A percentile compares a stretch with the other conserved stretches of the same genome.
phyloP scores from a whole-genome alignment of 2,888 invertebrate species.

The Drosophila silvestris region DNA sequence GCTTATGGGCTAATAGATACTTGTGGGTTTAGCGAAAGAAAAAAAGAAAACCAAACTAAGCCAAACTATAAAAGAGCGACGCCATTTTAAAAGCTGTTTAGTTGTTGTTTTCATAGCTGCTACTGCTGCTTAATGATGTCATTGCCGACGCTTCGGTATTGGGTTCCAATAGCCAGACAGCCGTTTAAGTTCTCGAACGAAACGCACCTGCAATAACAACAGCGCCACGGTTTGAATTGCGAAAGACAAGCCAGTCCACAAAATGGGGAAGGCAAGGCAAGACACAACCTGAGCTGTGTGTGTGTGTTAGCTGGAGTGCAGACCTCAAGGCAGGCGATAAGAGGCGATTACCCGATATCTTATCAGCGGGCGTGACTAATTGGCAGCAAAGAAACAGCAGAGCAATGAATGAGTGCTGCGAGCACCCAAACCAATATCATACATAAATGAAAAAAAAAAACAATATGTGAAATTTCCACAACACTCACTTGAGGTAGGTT shows the following conservation, averaged over 20 bases:
- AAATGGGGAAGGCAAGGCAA: conserved; percentile 23
- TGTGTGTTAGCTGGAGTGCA: conserved; percentile 13
- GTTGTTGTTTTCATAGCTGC: conserved; percentile 57
- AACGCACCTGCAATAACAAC: conserved; percentile 33
- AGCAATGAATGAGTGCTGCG: conserved; percentile 25
- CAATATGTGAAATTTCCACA: conserved; percentile 18
- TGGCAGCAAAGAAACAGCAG: conserved; percentile 55
- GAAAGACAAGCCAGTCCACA: conserved; percentile 54
- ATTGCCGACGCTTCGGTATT: conserved; percentile 66
- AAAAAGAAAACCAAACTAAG: background rate
- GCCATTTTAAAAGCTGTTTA: conserved; percentile 64
- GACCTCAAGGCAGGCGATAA: conserved; percentile 69
- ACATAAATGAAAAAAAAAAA: conserved; percentile 22
- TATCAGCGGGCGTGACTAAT: conserved; percentile 74
- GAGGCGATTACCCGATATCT: conserved; percentile 72
- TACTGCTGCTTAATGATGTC: conserved; percentile 65
- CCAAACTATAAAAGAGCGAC: conserved; percentile 20
- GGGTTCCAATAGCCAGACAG: conserved; percentile 65
- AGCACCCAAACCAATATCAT: conserved; percentile 39
- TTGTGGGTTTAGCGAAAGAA: conserved; percentile 16
- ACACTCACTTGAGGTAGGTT: conserved; percentile 67
- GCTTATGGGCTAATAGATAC: conserved; percentile 33
- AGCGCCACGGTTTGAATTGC: conserved; percentile 56
- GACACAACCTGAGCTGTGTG: conserved; percentile 4
- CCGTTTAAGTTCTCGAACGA: conserved; percentile 58